Evolutionary conservation across 2,113 vertebrate genomes (phyloP).

Genomic region (Xiphorhynchus elegans): DNA sequence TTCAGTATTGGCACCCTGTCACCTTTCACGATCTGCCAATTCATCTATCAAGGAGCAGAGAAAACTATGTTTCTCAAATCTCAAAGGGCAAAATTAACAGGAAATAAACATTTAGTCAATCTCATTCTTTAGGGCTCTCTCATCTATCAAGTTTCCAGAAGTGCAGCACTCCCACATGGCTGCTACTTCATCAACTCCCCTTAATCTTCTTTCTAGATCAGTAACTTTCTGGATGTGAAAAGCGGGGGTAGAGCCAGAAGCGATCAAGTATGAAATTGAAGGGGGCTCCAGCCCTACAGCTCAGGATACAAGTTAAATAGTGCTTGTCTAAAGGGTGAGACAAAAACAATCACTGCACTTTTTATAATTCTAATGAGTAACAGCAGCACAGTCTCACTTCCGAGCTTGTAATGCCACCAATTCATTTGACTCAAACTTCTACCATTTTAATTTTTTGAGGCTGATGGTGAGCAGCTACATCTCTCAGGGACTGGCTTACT

Average conservation of each 20-base stretch:
- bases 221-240: not conserved
- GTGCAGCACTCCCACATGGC: not conserved
- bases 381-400: not conserved
- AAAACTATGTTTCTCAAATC: not conserved
- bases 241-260: fast-evolving
- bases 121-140: not conserved
- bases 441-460: not conserved
- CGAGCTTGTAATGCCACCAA: not conserved
- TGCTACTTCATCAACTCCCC: not conserved
- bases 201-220: not conserved
- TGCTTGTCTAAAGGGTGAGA: not conserved
- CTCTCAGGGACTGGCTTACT: not conserved
- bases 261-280: not conserved
- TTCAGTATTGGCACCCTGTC: not conserved
- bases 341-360: not conserved
- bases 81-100: not conserved
- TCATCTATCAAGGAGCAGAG: not conserved
- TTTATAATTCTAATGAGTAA: not conserved
- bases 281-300: not conserved
- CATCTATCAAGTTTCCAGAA: not conserved
- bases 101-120: not conserved
- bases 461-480: not conserved
- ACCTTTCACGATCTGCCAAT: not conserved
- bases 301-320: not conserved
- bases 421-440: not conserved